A percentile compares a stretch with the other conserved stretches of the same genome.
These are phyloP conservation scores for Apodemia zela DNA, from an alignment of 2,888 invertebrate species.

Conservation along the genomic window DNA sequence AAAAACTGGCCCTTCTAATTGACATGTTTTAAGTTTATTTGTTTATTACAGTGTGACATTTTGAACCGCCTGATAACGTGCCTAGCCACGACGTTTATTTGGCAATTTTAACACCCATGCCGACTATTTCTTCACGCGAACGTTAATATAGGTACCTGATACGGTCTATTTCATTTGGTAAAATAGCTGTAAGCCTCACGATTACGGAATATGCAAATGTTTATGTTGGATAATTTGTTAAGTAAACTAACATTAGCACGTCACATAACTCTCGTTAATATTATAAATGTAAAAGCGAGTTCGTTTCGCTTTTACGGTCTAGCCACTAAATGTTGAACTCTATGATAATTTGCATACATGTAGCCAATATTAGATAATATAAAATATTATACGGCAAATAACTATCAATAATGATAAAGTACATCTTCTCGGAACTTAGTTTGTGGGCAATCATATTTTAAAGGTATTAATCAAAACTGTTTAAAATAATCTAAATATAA, in stretches of 20 bases:
- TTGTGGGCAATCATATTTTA: no score
- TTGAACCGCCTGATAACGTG: background rate
- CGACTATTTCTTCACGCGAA: background rate
- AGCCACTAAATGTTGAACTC: background rate
- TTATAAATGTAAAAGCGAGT: background rate
- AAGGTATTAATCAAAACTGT: no score
- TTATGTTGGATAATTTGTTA: background rate
- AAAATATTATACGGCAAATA: background rate
- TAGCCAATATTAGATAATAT: background rate
- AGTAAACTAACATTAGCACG: background rate
- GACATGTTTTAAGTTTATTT: no score
- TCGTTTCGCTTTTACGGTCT: background rate
- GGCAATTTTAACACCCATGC: background rate
- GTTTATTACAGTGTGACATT: no score
- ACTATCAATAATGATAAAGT: background rate
- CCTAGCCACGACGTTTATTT: background rate
- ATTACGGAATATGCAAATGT: background rate
- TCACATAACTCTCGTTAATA: conserved; percentile 3
- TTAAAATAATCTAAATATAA: no score
- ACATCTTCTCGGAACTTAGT: no score
- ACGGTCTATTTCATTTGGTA: background rate
- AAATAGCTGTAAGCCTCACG: background rate
- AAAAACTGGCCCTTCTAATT: no score
- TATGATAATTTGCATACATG: background rate
- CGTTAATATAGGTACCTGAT: background rate